Base-by-base conservation (phyloP, 2,797 vertebrate species). In the Malurus splendens region DNA sequence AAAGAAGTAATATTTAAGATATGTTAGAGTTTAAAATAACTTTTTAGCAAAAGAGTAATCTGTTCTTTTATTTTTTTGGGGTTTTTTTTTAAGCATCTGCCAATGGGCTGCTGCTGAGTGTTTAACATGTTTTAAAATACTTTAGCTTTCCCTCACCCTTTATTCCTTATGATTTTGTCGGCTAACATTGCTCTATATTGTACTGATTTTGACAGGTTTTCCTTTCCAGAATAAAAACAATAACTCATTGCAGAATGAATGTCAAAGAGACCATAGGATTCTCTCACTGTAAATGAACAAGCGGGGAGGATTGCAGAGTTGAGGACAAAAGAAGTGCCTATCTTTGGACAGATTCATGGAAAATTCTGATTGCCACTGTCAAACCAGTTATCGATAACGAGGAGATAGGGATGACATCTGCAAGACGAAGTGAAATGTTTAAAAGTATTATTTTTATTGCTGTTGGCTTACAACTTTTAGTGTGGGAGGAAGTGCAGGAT, bases 321-420 rank as follows among this genome's bases (percentile, higher is more conserved):
- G 18, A 79, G 27, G 30, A 59, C 4, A 57, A 42, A 80, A 51
- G 16, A 82, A n/a, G 9, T 39, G 7, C 14, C 51, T 36, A 1
- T 30, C 16, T 64, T 10, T 33, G 39, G 18, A 38, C 2, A 74
- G n/a, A n/a, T 12, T 72, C 0, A 1, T 12, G 42, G 33, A 27
- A 72, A 76, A 68, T 28, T 51, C n/a, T 73, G 48, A 48, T n/a
- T 27, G 39, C 5, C 27, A 25, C 15, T 25, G 11, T 60, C 64
- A 72, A 79, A 71, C 7, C 17, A 28, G 24, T 50, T 55, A 20
- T 18, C 59, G 22, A 12, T 64, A 32, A 82, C 45, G 9, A 30
- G 39, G 36, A 86, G 12, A 73, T 18, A 8, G 32, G 11, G 12
- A 12, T 61, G 17, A 4, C 18, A 51, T 18, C 10, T 18, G 27